These are phyloP conservation scores for Mionectes olivaceus DNA, from an alignment of 2,797 vertebrate genomes.

Conservation along the genomic window DNA sequence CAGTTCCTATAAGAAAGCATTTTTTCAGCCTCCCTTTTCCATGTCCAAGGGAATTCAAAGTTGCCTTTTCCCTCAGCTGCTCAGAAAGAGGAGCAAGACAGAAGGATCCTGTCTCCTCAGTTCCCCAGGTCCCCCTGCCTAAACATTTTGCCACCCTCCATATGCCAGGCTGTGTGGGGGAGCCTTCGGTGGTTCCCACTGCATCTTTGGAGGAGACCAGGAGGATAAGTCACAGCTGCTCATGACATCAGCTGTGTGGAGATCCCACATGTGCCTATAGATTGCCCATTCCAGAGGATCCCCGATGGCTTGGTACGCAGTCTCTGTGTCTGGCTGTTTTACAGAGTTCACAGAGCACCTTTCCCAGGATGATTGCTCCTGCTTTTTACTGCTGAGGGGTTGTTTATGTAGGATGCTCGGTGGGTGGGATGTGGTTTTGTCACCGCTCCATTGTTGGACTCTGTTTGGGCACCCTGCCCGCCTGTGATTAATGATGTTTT, in stretches of 20 bases:
- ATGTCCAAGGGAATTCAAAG: not conserved
- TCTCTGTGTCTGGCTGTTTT: not conserved
- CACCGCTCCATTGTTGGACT: not conserved
- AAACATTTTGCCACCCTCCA: accelerated
- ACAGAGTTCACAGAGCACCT: not conserved
- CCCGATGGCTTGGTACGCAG: not conserved
- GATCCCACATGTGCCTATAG: not conserved
- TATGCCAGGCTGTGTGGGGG: not conserved
- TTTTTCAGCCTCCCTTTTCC: not conserved
- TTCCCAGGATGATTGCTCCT: not conserved
- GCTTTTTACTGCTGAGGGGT: not conserved
- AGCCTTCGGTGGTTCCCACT: not conserved
- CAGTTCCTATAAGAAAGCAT: not conserved
- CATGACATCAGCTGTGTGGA: accelerated
- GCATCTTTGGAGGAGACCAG: not conserved
- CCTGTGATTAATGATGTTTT: constrained; percentile 30
- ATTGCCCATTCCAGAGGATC: not conserved
- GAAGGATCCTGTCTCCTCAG: not conserved
- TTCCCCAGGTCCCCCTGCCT: not conserved
- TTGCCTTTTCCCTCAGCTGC: not conserved
- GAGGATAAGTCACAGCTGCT: not conserved
- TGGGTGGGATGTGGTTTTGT: constrained; percentile 33
- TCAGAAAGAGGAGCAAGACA: not conserved
- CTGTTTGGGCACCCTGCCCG: not conserved
- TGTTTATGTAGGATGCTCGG: constrained; percentile 16